Conservation (phyloP, 1,140 invertebrate species). For the Pseudoatta argentina region DNA sequence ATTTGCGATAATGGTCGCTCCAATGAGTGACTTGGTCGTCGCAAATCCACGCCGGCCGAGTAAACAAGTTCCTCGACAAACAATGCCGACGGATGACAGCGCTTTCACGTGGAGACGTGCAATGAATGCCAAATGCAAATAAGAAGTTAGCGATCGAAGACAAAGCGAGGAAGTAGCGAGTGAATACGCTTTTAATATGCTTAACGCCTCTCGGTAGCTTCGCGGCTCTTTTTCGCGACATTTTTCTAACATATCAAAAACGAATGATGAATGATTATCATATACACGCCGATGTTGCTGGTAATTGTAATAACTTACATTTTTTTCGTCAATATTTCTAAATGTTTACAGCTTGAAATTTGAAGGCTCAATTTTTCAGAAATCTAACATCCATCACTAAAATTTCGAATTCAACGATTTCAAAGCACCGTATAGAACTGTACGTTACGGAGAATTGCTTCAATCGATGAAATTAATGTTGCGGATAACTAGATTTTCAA, state of each 20-base stretch:
- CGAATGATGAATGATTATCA: neutral
- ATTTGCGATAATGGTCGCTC: conserved; percentile 20
- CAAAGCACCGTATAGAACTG: neutral
- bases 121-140: conserved; percentile 36
- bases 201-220: neutral
- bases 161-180: conserved; percentile 56
- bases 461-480: conserved; percentile 8
- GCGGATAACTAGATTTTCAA: conserved; percentile 24
- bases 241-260: neutral
- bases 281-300: neutral
- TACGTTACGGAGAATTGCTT: neutral
- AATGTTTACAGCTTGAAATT: neutral
- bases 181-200: conserved; percentile 51
- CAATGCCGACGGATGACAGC: conserved; percentile 10
- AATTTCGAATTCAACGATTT: neutral
- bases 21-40: neutral
- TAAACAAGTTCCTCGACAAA: conserved; percentile 27
- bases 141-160: conserved; percentile 47
- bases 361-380: neutral
- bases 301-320: neutral
- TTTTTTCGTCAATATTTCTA: neutral
- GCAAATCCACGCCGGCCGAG: neutral
- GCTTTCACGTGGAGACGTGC: conserved; percentile 20
- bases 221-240: conserved; percentile 10
- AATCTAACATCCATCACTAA: too few relatives aligned